phyloP scores from a whole-genome alignment of 2,888 invertebrate genomes.

The Andrena flavipes region DNA sequence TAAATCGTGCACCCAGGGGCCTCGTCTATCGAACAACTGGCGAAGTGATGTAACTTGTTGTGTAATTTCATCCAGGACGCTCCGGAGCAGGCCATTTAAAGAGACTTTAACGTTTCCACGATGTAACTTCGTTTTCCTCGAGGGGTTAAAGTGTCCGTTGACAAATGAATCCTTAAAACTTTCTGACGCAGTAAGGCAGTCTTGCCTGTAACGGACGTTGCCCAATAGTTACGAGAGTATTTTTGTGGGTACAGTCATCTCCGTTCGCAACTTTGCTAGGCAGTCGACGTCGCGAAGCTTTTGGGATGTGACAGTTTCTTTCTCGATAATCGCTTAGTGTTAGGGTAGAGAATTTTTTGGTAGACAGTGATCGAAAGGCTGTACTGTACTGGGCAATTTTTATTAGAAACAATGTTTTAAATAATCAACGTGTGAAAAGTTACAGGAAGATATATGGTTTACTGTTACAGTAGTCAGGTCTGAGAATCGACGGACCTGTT shows the following conservation, averaged over 20 bases:
- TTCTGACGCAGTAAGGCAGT: conserved; percentile 3
- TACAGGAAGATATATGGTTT: neutral
- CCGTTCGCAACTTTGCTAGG: too few relatives aligned
- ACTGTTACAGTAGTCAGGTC: neutral
- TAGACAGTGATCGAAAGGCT: neutral
- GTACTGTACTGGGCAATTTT: neutral
- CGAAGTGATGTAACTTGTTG: neutral
- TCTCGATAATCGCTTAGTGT: too few relatives aligned
- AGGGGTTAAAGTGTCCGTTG: neutral
- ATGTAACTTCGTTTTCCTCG: neutral
- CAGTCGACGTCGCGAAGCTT: too few relatives aligned
- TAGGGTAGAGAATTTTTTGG: too few relatives aligned
- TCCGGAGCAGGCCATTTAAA: neutral
- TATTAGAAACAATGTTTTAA: neutral
- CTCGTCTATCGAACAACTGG: neutral
- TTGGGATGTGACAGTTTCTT: too few relatives aligned
- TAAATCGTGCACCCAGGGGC: conserved; percentile 4
- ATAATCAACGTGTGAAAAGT: neutral
- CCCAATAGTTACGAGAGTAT: conserved; percentile 9
- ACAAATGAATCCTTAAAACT: neutral
- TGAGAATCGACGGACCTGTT: neutral
- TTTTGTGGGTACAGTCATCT: too few relatives aligned
- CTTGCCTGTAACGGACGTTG: neutral
- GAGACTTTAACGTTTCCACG: neutral
- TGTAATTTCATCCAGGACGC: conserved; percentile 10